Conservation (phyloP, 1,140 invertebrate species). For the Papilio aristodemus region DNA sequence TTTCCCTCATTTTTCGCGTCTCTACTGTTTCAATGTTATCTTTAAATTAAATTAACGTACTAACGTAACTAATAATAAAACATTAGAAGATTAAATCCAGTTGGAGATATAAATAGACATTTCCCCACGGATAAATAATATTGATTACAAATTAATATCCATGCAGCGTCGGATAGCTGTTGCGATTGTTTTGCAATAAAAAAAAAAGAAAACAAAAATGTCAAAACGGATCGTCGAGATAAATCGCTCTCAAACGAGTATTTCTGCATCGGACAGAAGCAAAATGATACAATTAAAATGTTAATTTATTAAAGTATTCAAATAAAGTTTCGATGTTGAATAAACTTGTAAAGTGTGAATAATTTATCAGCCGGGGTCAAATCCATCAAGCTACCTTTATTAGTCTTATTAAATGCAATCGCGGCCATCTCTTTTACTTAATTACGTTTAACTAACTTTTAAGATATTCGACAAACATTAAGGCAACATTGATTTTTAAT, state of each 20-base stretch:
- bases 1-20: too few species aligned
- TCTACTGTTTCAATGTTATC: too few species aligned
- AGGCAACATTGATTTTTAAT: too few species aligned
- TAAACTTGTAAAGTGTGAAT: neutral
- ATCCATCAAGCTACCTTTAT: neutral
- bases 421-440: neutral
- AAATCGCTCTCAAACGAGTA: neutral
- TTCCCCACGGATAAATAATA: neutral
- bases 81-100: too few species aligned
- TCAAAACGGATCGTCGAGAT: neutral
- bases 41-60: too few species aligned
- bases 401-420: neutral
- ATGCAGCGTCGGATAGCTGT: neutral
- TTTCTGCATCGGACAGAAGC: slow-evolving; percentile 9
- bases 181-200: neutral
- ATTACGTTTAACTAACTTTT: too few species aligned
- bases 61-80: too few species aligned
- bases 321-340: neutral
- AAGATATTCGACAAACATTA: too few species aligned
- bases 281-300: slow-evolving; percentile 1
- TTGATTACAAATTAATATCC: neutral
- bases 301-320: neutral
- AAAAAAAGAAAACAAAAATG: slow-evolving; percentile 7
- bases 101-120: neutral
- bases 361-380: neutral